These are phyloP conservation scores for Monarcha castaneiventris DNA, from an alignment of 2,113 vertebrate species.

Conservation along the genomic window DNA sequence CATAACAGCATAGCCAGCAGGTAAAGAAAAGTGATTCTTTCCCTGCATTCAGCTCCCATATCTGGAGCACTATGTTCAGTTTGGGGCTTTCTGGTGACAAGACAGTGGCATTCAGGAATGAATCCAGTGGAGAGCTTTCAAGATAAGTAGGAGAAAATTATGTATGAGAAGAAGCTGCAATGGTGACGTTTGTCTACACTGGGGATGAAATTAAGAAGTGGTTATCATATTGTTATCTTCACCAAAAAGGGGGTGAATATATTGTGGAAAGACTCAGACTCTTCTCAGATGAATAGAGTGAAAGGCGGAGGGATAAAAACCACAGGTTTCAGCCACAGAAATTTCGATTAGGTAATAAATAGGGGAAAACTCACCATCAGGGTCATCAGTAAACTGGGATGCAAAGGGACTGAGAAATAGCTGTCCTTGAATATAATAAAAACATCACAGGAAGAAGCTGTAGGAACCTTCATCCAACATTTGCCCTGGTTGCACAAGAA, in stretches of 20 bases:
- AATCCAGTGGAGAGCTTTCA: neutral
- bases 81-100: neutral
- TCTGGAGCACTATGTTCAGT: neutral
- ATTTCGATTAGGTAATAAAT: neutral
- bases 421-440: neutral
- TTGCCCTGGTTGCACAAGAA: neutral
- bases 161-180: neutral
- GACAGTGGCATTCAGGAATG: neutral
- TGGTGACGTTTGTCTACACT: neutral
- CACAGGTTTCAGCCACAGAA: rapidly evolving
- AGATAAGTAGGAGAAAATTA: neutral
- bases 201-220: neutral
- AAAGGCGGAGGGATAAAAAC: neutral
- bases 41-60: neutral
- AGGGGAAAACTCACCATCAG: neutral
- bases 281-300: neutral
- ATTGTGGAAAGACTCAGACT: neutral
- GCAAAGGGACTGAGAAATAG: neutral
- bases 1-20: neutral
- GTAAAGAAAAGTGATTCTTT: neutral
- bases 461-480: neutral
- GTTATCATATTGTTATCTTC: neutral
- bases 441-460: neutral
- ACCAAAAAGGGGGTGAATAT: neutral
- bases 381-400: neutral